A percentile compares a stretch with the other conserved stretches of the same genome.
phyloP scores from a whole-genome alignment of 2,888 invertebrate species.

The Carabus problematicus region DNA sequence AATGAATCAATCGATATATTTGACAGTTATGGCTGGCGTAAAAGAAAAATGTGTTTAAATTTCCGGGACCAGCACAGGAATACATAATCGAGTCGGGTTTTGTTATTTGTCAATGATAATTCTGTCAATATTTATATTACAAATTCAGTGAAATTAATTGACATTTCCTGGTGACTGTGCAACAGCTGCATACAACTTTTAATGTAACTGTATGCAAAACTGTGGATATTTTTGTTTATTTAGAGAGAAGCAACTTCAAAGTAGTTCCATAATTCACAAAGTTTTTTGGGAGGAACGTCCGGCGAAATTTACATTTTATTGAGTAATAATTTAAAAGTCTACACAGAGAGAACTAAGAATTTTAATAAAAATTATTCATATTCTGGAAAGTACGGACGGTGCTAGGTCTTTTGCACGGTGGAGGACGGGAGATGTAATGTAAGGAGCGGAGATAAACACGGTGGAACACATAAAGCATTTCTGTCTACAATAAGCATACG shows the following conservation, averaged over 20 bases:
- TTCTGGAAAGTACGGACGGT: slow-evolving; percentile 9
- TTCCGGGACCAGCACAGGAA: too few relatives aligned
- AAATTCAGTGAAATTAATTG: too few relatives aligned
- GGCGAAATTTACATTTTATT: slow-evolving; percentile 36
- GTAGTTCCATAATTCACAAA: slow-evolving; percentile 31
- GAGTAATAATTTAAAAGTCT: slow-evolving; percentile 39
- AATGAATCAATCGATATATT: too few relatives aligned
- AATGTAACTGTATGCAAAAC: slow-evolving; percentile 8
- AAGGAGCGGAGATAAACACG: slow-evolving; percentile 14
- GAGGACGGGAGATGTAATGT: neutral
- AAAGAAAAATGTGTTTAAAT: too few relatives aligned
- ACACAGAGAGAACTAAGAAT: slow-evolving; percentile 28
- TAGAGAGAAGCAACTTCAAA: slow-evolving; percentile 23
- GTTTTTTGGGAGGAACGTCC: slow-evolving; percentile 23
- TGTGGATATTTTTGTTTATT: slow-evolving; percentile 28
- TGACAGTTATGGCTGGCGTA: too few relatives aligned
- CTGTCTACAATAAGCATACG: slow-evolving; percentile 36
- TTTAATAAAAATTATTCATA: slow-evolving; percentile 41
- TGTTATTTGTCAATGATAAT: too few relatives aligned
- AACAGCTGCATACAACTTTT: too few relatives aligned
- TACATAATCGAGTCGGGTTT: too few relatives aligned
- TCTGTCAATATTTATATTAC: too few relatives aligned
- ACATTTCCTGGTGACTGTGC: too few relatives aligned
- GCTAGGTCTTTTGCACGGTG: slow-evolving; percentile 22
- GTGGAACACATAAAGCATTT: slow-evolving; percentile 27